Evolutionary conservation across 2,888 invertebrate species (phyloP).

Genomic region (Platypus cylindrus): DNA sequence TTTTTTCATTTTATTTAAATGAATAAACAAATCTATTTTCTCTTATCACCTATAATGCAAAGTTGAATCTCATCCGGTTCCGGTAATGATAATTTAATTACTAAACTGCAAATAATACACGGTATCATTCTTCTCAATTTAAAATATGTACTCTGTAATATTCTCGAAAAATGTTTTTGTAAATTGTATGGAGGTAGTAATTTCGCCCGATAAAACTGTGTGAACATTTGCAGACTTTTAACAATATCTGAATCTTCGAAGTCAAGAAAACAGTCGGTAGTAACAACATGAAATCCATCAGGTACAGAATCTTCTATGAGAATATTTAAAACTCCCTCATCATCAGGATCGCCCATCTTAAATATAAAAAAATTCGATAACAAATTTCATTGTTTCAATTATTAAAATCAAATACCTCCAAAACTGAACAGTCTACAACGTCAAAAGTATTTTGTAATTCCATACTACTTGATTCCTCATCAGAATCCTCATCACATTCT

Average conservation of each 20-base stretch:
- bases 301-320: slow-evolving; percentile 64
- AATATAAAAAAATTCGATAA: slow-evolving; percentile 6
- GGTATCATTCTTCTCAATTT: slow-evolving; percentile 81
- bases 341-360: slow-evolving; percentile 70
- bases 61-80: slow-evolving; percentile 64
- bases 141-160: slow-evolving; percentile 69
- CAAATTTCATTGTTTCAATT: neutral
- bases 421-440: slow-evolving; percentile 67
- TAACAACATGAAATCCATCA: slow-evolving; percentile 65
- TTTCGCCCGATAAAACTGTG: slow-evolving; percentile 65
- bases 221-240: slow-evolving; percentile 68
- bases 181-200: slow-evolving; percentile 38
- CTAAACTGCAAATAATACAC: slow-evolving; percentile 68
- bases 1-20: neutral
- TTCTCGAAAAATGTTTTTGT: slow-evolving; percentile 39
- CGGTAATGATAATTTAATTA: slow-evolving; percentile 74
- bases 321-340: slow-evolving; percentile 60
- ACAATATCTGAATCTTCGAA: slow-evolving; percentile 53
- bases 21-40: neutral
- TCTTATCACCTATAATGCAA: slow-evolving; percentile 38
- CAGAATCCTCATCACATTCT: slow-evolving; percentile 57
- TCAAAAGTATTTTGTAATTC: slow-evolving; percentile 50
- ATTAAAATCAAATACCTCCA: slow-evolving; percentile 44
- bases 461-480: slow-evolving; percentile 51
- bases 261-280: slow-evolving; percentile 65